These are phyloP conservation scores for Cheilosia scutellata DNA, from an alignment of 2,888 invertebrate species.

Conservation along the genomic window DNA sequence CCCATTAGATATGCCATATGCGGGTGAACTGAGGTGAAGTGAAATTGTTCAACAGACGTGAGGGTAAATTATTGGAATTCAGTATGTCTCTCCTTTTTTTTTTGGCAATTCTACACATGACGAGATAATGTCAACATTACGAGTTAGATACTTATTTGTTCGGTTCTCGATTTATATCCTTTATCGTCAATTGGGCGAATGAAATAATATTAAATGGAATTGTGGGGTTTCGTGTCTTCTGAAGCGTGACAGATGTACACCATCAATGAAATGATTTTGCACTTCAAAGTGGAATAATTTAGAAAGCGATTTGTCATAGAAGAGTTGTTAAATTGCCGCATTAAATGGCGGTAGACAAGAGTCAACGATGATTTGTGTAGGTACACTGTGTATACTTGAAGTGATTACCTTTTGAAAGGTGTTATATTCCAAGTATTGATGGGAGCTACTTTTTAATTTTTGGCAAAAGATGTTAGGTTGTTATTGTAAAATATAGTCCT, in stretches of 20 bases:
- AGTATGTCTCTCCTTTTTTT: neutral
- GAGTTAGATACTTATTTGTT: slow-evolving; percentile 40
- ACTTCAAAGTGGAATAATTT: slow-evolving; percentile 45
- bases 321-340: neutral
- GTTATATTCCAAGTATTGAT: too few relatives aligned
- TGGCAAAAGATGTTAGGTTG: too few relatives aligned
- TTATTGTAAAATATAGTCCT: too few relatives aligned
- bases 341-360: neutral
- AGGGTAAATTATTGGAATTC: slow-evolving; percentile 51
- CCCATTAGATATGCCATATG: slow-evolving; percentile 43
- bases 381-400: too few relatives aligned
- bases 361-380: neutral
- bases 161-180: slow-evolving; percentile 30
- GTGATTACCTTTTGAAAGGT: too few relatives aligned
- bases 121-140: slow-evolving; percentile 54
- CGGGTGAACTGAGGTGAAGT: slow-evolving; percentile 28
- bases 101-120: slow-evolving; percentile 29
- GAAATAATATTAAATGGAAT: slow-evolving; percentile 19
- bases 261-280: slow-evolving; percentile 38
- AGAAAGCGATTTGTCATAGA: slow-evolving; percentile 10
- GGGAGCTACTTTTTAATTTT: too few relatives aligned
- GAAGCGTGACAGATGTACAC: slow-evolving; percentile 31
- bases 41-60: slow-evolving; percentile 33
- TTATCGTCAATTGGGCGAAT: slow-evolving; percentile 22
- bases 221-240: slow-evolving; percentile 3